phyloP scores from a whole-genome alignment of 1,140 invertebrate genomes.

The Stratiolaelaps scimitus region DNA sequence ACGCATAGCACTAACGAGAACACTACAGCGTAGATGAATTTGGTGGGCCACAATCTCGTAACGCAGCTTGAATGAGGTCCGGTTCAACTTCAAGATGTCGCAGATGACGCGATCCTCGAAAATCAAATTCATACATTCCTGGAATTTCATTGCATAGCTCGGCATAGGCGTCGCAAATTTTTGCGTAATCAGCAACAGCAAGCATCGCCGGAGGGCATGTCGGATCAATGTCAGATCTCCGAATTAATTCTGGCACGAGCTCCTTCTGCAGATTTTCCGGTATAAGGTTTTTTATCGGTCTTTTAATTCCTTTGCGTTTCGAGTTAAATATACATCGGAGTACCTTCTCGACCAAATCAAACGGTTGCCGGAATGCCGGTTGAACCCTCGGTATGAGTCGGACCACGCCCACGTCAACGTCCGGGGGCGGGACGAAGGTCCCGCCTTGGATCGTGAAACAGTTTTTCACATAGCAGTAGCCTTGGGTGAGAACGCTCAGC shows the following conservation, averaged over 20 bases:
- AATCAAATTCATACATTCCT: conserved; percentile 32
- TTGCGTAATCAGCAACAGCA: conserved; percentile 60
- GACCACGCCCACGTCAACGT: conserved; percentile 92
- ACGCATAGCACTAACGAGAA: too few relatives aligned
- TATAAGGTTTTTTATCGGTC: background rate
- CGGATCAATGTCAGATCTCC: conserved; percentile 58
- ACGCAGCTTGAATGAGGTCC: too few relatives aligned
- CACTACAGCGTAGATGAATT: too few relatives aligned
- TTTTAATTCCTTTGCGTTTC: conserved; percentile 55
- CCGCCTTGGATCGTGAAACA: conserved; percentile 73
- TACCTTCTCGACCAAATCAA: conserved; percentile 79
- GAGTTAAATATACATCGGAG: conserved; percentile 68
- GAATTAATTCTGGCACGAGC: conserved; percentile 54
- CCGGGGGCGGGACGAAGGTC: conserved; percentile 80
- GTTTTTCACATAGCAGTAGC: conserved; percentile 67
- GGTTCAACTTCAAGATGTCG: too few relatives aligned
- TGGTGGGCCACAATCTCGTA: too few relatives aligned
- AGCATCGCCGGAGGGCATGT: conserved; percentile 54
- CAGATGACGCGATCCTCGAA: conserved; percentile 16
- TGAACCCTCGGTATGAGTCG: conserved; percentile 61
- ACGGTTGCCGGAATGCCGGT: conserved; percentile 63
- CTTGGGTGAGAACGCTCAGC: conserved; percentile 85
- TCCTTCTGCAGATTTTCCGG: conserved; percentile 39
- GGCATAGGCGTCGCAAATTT: conserved; percentile 59
- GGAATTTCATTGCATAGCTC: conserved; percentile 31